Base-by-base conservation (phyloP, 2,797 vertebrate genomes). In the Heliangelus exortis region DNA sequence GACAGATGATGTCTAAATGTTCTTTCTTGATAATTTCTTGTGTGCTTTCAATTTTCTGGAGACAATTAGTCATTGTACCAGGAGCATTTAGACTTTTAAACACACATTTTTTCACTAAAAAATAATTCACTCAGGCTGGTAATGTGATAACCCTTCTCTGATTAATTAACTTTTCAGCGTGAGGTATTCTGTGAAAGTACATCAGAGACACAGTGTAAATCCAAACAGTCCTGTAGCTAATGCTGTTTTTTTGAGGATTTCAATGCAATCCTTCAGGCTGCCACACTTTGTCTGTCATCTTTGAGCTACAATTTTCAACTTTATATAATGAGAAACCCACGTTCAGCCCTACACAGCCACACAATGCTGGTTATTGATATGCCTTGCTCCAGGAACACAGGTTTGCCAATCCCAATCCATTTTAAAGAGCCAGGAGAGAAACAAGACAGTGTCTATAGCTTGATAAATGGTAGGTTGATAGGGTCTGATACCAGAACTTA, bases 1-100 rank as follows among this genome's bases (percentile, higher is more conserved):
- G 91, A 96, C 53, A 90, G 75, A 95, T 90, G 89, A 95, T 67
- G 80, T 92, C 74, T 95, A 92, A 96, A 95, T 90, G 80, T 92
- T 94, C 92, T 88, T 89, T 84, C 92, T 92, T 74, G 57, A 54
- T 92, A 85, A 89, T 85, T 91, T 93, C 84, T 94, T 89, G 77
- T 74, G 73, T 84, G 91, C 88, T 96, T 94, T 95, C 91, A 90
- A 84, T 95, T 95, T 92, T 93, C 89, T 93, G 36, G 25, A 93
- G 90, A 83, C 83, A 92, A 97, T 96, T 92, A 94, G 65, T 95
- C 84, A 93, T 57, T 92, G 76, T 95, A 97, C 89, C 74, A 93
- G 80, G 51, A 89, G 76, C 84, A 75, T 96, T 94, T 93, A 94
- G 89, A 69, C 88, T 88, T 93, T 95, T 84, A 96, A 96, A 96